Percentiles rank a stretch among this genome's conserved stretches.
Conservation (phyloP, 2,888 invertebrate genomes). For the Philonicus albiceps region DNA sequence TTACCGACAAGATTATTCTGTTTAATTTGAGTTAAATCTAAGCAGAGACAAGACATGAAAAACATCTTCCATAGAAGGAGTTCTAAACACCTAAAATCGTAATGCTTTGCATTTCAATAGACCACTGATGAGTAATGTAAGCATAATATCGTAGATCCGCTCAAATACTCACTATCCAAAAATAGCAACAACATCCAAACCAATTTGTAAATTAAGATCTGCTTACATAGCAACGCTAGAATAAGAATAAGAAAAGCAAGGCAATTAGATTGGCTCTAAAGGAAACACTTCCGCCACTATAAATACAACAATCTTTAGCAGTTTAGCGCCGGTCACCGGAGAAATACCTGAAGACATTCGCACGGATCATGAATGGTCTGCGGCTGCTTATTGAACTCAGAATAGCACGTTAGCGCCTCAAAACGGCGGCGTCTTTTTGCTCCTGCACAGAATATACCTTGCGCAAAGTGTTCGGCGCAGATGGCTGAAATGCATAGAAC, state of each 20-base stretch:
- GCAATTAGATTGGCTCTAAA: not conserved
- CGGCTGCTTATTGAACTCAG: not conserved
- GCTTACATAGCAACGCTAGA: not conserved
- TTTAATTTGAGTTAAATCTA: not conserved
- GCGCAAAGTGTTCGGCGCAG: not conserved
- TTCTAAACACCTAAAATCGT: not conserved
- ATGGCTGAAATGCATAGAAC: not conserved
- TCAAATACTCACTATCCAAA: not conserved
- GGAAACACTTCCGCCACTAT: constrained; percentile 24
- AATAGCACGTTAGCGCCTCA: not conserved
- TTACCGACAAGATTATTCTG: not conserved
- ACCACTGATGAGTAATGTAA: not conserved
- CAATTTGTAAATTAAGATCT: not conserved
- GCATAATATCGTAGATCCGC: not conserved
- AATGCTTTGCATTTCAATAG: not conserved
- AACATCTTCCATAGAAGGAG: not conserved
- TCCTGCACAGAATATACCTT: not conserved
- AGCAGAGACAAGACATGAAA: not conserved
- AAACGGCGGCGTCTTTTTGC: not conserved
- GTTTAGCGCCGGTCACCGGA: not conserved
- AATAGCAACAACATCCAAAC: not conserved
- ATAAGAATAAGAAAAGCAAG: not conserved
- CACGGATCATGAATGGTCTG: not conserved
- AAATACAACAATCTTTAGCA: not conserved
- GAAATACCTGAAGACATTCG: not conserved